Conservation (phyloP, 2,797 vertebrate species). For the Lateolabrax maculatus region DNA sequence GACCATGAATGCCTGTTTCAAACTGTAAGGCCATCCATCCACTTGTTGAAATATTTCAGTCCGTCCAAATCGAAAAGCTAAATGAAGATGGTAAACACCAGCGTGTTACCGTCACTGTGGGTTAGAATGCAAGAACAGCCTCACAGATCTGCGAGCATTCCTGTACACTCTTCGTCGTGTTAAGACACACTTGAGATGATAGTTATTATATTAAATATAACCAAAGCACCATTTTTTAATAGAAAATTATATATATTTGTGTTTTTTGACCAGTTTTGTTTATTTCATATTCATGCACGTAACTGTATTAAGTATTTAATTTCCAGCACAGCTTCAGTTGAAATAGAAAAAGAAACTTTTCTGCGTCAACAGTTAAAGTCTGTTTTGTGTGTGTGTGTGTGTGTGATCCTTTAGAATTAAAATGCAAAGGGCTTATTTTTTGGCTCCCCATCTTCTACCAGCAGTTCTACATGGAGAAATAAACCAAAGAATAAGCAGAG, state of each 20-base stretch:
- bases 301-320: background rate
- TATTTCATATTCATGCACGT: background rate
- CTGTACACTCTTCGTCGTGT: background rate
- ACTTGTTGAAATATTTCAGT: slow-evolving; percentile 17
- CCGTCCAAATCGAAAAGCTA: too few species aligned
- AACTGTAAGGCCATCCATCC: too few species aligned
- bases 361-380: background rate
- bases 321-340: background rate
- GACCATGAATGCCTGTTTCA: too few species aligned
- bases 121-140: background rate
- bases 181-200: background rate
- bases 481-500: slow-evolving; percentile 57
- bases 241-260: too few species aligned
- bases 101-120: background rate
- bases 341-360: background rate
- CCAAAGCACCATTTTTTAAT: too few species aligned
- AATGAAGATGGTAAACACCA: background rate
- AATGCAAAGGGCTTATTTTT: background rate
- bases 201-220: background rate
- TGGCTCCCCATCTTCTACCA: slow-evolving; percentile 23
- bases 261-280: background rate
- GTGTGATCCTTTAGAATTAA: background rate
- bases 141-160: background rate
- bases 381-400: background rate
- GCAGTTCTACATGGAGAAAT: slow-evolving; percentile 30